Evolutionary conservation across 2,797 vertebrate genomes (phyloP).

Genomic region (Glossophaga mutica): DNA sequence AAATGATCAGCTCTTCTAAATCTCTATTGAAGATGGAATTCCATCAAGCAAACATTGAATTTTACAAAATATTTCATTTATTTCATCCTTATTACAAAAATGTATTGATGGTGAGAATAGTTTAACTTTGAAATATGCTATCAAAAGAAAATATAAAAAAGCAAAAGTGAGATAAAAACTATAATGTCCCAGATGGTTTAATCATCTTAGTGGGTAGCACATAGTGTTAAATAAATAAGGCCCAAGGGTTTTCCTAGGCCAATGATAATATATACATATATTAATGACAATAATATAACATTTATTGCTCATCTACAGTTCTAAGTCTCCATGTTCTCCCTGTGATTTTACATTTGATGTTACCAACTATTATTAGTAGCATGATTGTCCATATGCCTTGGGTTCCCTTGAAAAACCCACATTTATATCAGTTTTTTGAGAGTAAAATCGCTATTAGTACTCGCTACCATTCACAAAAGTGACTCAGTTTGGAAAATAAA

Average conservation of each 20-base stretch:
- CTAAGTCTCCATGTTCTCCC: neutral
- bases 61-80: neutral
- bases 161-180: neutral
- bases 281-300: neutral
- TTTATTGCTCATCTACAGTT: neutral
- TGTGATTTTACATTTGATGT: neutral
- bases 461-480: neutral
- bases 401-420: neutral
- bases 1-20: neutral
- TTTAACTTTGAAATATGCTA: neutral
- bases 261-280: neutral
- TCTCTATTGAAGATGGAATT: neutral
- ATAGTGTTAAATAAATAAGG: neutral
- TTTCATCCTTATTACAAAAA: neutral
- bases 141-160: neutral
- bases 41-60: neutral
- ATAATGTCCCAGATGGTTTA: neutral
- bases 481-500: constrained; percentile 33
- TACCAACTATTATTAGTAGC: neutral
- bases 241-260: neutral
- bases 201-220: neutral
- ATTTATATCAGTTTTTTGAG: neutral
- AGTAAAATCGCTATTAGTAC: neutral
- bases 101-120: neutral
- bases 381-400: neutral